Conservation (phyloP, 2,113 vertebrate genomes). For the Octodon degus region DNA sequence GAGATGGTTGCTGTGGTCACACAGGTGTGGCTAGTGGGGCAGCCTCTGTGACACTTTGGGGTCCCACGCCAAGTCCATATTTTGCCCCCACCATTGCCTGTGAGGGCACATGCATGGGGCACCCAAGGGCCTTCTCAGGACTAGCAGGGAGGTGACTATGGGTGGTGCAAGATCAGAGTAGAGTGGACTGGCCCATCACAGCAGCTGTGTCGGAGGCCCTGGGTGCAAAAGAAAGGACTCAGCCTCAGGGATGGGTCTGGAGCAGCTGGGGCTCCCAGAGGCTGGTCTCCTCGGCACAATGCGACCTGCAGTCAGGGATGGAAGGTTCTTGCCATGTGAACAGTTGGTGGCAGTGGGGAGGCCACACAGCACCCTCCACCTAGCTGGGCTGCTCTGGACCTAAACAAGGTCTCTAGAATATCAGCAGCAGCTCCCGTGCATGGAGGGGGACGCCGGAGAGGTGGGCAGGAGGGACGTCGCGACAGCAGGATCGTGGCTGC, state of each 20-base stretch:
- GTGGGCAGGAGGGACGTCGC: neutral
- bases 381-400: neutral
- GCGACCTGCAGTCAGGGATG: neutral
- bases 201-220: too few species aligned
- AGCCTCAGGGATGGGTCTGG: neutral
- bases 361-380: neutral
- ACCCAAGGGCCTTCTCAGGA: neutral
- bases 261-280: neutral
- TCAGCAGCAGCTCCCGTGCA: neutral
- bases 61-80: accelerated
- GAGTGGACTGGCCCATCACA: neutral
- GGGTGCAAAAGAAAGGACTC: neutral
- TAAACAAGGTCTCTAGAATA: neutral
- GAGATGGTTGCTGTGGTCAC: accelerated
- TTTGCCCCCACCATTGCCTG: neutral
- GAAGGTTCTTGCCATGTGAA: neutral
- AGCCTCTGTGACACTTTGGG: neutral
- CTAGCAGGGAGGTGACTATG: neutral
- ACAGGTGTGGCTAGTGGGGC: accelerated
- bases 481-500: accelerated
- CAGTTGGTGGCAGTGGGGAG: neutral
- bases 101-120: too few species aligned
- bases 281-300: neutral
- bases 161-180: neutral
- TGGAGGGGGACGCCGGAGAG: neutral